Percentiles rank a stretch among this genome's conserved stretches.
Evolutionary conservation across 2,888 invertebrate genomes (phyloP).

Genomic region (Linyphia triangularis): DNA sequence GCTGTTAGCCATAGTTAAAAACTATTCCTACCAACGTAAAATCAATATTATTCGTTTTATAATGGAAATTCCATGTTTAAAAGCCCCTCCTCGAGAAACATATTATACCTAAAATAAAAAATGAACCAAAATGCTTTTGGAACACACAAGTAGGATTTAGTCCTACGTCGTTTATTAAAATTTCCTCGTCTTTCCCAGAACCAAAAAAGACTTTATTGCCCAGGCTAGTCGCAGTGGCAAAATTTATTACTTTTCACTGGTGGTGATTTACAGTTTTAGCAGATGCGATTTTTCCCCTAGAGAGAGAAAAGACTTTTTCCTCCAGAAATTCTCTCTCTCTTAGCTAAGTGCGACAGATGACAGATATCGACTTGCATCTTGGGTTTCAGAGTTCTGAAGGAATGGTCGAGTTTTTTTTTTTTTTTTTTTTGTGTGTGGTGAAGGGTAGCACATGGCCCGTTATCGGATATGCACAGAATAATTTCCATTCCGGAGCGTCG

Average conservation of each 20-base stretch:
- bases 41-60: neutral
- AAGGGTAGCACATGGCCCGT: conserved; percentile 62
- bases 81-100: neutral
- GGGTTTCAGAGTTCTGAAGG: conserved; percentile 6
- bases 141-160: neutral
- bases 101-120: neutral
- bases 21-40: neutral
- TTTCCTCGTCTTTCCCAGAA: neutral
- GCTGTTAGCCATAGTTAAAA: no score
- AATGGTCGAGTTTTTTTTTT: no score
- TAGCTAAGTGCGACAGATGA: conserved; percentile 40
- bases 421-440: no score
- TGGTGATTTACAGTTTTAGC: conserved; percentile 15
- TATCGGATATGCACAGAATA: conserved; percentile 23
- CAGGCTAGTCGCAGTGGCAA: neutral
- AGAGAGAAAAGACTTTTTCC: neutral
- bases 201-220: conserved; percentile 11
- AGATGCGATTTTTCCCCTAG: neutral
- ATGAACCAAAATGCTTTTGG: neutral
- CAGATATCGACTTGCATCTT: conserved; percentile 37
- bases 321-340: neutral
- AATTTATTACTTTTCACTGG: conserved; percentile 6
- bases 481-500: conserved; percentile 10
- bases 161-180: neutral
- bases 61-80: neutral